Conservation (phyloP, 2,113 vertebrate genomes). For the Tupaia tana region DNA sequence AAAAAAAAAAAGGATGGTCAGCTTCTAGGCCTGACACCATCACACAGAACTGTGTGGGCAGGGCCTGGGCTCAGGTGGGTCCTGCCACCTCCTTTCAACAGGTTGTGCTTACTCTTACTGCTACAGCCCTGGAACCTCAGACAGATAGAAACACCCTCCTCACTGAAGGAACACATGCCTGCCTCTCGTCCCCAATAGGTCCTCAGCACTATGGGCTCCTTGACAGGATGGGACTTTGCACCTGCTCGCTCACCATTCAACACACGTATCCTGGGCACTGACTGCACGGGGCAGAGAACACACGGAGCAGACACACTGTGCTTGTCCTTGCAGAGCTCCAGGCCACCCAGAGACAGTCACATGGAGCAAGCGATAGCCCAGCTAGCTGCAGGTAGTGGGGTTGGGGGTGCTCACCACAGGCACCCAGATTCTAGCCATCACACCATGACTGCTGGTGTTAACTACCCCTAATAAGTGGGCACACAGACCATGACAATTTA, state of each 20-base stretch:
- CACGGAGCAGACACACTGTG: neutral
- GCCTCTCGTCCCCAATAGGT: neutral
- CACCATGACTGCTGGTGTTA: neutral
- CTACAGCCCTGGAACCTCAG: neutral
- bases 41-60: neutral
- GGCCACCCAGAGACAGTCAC: neutral
- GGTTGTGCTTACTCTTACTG: neutral
- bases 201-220: neutral
- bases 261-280: neutral
- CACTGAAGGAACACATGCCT: neutral
- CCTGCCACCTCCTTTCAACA: neutral
- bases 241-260: neutral
- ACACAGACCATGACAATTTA: neutral
- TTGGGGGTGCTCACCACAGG: neutral
- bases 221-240: neutral
- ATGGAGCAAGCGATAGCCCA: neutral
- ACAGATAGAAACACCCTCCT: neutral
- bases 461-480: neutral
- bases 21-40: neutral
- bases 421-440: neutral
- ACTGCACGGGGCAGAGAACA: neutral
- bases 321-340: neutral
- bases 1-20: neutral
- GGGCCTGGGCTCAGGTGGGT: neutral
- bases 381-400: too few relatives aligned